Base-by-base conservation (phyloP, 1,140 invertebrate genomes). In the Callitettix versicolor region DNA sequence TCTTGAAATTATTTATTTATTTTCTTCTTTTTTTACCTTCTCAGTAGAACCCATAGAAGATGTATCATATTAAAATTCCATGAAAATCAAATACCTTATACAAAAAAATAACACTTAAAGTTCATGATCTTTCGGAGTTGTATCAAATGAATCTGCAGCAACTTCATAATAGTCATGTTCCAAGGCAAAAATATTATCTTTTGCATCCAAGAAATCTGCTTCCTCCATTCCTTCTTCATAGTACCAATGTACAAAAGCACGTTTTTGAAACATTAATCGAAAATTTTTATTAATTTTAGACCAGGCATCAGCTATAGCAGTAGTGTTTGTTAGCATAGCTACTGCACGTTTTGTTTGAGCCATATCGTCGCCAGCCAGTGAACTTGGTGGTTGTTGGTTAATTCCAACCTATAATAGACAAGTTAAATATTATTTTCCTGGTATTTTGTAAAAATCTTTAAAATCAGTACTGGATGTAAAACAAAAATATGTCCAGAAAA, bases 241-340 rank as follows among this genome's bases (percentile, higher is more conserved):
- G n/a, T 54, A 54, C 52, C 52, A 54, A 20, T 54, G 52, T 1
- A 54, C 52, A 17, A 54, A 54, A 1, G 52, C 52, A 14, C 42
- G 21, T 21, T 54, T 54, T 3, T 40, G 18, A 15, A 82, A 86
- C 83, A 86, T 85, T 55, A 85, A 69, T 67, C 86, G 82, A 65
- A 86, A 88, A 67, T 87, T 88, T 68, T 84, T 80, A 65, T 85
- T 77, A 17, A 86, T 71, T 58, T 82, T 77, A 41, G 76, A 76
- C 52, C 52, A 54, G 1, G 52, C 52, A 20, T 46, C 52, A 17
- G 40, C 42, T 33, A 60, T 78, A 82, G 52, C 40, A 3, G 52
- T 54, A 22, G 52, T 54, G 42, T 54, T 54, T 2, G 52, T 30
- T 2, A 54, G 18, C 50, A 52, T 52, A 26, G 34, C 34, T 3